Percentiles rank a stretch among this genome's conserved stretches.
Evolutionary conservation across 1,140 invertebrate genomes (phyloP).

Genomic region (Tetramorium parvispinum): DNA sequence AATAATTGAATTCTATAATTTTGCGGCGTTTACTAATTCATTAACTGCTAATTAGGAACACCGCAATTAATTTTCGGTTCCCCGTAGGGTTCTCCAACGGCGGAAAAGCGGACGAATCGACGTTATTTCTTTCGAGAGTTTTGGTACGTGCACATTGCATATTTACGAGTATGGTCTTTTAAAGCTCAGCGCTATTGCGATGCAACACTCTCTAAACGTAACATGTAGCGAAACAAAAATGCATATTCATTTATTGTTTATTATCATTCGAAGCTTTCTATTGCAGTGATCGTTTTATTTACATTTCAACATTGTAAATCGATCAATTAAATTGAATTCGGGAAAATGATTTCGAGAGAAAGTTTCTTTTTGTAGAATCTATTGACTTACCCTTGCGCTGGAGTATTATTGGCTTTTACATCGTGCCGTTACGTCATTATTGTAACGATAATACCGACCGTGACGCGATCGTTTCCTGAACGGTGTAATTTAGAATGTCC

Average conservation of each 20-base stretch:
- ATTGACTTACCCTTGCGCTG: neutral
- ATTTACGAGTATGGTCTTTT: constrained; percentile 56
- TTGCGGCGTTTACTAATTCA: constrained; percentile 2
- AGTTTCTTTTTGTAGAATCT: neutral
- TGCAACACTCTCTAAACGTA: constrained; percentile 13
- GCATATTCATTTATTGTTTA: constrained; percentile 52
- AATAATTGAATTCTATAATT: constrained; percentile 51
- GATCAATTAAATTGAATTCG: neutral
- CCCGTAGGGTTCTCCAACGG: neutral
- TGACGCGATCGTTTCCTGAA: constrained; percentile 29
- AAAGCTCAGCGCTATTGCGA: constrained; percentile 39
- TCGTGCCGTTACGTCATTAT: constrained; percentile 21
- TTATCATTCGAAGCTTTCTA: constrained; percentile 4
- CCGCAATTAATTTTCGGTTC: constrained; percentile 25
- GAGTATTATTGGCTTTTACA: neutral
- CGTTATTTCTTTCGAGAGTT: neutral
- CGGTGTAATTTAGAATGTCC: constrained; percentile 38
- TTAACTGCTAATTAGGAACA: constrained; percentile 37
- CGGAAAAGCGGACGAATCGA: neutral
- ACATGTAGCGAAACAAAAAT: neutral
- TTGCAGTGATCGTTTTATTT: constrained; percentile 6
- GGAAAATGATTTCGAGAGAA: neutral
- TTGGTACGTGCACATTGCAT: constrained; percentile 16
- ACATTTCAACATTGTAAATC: neutral
- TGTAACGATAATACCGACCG: constrained; percentile 47